Percentiles rank a stretch among this genome's conserved stretches.
Conservation (phyloP, 2,888 invertebrate species). For the Pelosia muscerda region DNA sequence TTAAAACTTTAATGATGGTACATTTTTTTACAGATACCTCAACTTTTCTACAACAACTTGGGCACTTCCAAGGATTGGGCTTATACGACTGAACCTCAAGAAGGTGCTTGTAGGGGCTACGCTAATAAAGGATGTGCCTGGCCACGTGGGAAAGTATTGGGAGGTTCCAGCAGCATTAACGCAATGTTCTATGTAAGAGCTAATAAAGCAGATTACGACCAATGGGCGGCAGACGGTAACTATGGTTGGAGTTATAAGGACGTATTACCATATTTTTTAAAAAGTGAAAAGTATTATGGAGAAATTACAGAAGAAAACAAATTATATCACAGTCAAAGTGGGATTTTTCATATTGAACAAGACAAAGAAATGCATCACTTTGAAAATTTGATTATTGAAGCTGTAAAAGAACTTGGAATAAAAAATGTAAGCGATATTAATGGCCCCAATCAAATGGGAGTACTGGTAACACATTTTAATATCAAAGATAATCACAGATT, state of each 20-base stretch:
- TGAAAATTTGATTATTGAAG: slow-evolving; percentile 67
- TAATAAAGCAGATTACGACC: slow-evolving; percentile 82
- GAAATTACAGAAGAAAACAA: slow-evolving; percentile 46
- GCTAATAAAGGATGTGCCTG: slow-evolving; percentile 74
- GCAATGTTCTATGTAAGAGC: slow-evolving; percentile 87
- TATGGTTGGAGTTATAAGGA: slow-evolving; percentile 87
- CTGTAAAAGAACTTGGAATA: slow-evolving; percentile 78
- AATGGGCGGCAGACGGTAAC: slow-evolving; percentile 85
- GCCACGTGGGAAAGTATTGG: slow-evolving; percentile 89
- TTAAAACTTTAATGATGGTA: not conserved
- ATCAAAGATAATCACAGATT: slow-evolving; percentile 78
- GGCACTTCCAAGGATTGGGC: slow-evolving; percentile 82
- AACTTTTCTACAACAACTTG: slow-evolving; percentile 64
- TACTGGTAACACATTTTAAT: slow-evolving; percentile 75
- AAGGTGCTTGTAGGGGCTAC: slow-evolving; percentile 75
- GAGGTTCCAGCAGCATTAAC: slow-evolving; percentile 87
- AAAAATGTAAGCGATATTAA: slow-evolving; percentile 70
- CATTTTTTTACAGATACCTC: slow-evolving; percentile 55
- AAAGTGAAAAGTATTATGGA: slow-evolving; percentile 76
- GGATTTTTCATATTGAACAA: slow-evolving; percentile 69
- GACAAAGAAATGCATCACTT: slow-evolving; percentile 49
- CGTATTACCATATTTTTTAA: slow-evolving; percentile 81
- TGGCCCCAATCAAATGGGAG: slow-evolving; percentile 80
- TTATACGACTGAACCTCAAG: slow-evolving; percentile 82
- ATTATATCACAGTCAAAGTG: slow-evolving; percentile 71